These are phyloP conservation scores for Diarsia rubi DNA, from an alignment of 2,888 invertebrate species.

Conservation along the genomic window DNA sequence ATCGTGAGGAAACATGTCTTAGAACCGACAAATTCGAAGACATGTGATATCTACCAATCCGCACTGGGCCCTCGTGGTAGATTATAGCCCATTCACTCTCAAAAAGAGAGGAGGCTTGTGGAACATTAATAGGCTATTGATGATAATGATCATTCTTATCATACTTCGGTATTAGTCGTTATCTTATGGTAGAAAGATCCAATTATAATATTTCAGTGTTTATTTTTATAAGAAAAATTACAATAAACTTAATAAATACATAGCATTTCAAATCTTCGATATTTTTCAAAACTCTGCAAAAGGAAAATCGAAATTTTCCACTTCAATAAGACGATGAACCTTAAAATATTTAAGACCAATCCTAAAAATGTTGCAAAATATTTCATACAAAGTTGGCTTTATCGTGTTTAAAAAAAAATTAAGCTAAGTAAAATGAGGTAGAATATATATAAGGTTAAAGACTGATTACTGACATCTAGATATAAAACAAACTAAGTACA, in stretches of 20 bases:
- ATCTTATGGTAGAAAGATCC: too few relatives aligned
- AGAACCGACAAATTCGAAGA: too few relatives aligned
- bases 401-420: conserved; percentile 18
- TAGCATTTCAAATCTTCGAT: conserved; percentile 11
- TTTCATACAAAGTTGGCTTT: conserved; percentile 40
- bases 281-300: not conserved
- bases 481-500: not conserved
- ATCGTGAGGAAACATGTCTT: too few relatives aligned
- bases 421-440: not conserved
- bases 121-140: too few relatives aligned
- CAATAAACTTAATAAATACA: conserved; percentile 16
- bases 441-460: not conserved
- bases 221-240: not conserved
- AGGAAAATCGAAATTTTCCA: conserved; percentile 43
- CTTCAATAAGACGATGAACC: conserved; percentile 47
- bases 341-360: conserved; percentile 51
- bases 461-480: not conserved
- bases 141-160: too few relatives aligned
- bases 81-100: too few relatives aligned
- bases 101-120: too few relatives aligned
- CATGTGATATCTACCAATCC: too few relatives aligned
- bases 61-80: too few relatives aligned
- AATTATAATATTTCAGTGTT: too few relatives aligned
- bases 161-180: too few relatives aligned
- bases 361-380: conserved; percentile 41